Evolutionary conservation across 1,140 invertebrate genomes (phyloP).

Genomic region (Armadillidium nasatum): DNA sequence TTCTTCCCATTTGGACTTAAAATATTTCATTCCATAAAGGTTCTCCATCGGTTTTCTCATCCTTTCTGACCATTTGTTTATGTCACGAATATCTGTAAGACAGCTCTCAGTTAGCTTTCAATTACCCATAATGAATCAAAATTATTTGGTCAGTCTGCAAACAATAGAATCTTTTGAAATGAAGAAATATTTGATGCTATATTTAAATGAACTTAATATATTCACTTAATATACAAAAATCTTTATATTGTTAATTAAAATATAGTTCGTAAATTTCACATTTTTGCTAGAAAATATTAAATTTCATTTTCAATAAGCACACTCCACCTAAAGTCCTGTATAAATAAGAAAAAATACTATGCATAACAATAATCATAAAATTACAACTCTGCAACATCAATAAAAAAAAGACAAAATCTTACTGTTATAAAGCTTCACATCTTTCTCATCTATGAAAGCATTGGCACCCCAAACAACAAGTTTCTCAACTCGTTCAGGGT

Average conservation of each 20-base stretch:
- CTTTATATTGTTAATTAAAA: too few relatives aligned
- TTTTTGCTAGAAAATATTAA: too few relatives aligned
- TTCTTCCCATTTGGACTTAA: constrained; percentile 62
- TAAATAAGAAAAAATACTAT: too few relatives aligned
- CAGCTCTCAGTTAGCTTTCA: background rate
- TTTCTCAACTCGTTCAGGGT: constrained; percentile 63
- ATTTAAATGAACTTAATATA: too few relatives aligned
- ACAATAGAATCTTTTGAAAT: too few relatives aligned
- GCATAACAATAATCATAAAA: background rate
- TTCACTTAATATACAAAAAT: too few relatives aligned
- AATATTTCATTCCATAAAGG: constrained; percentile 69
- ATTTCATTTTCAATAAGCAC: too few relatives aligned
- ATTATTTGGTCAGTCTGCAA: too few relatives aligned
- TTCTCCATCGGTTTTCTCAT: constrained; percentile 68
- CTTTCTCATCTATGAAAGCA: constrained; percentile 64
- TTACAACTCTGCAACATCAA: background rate
- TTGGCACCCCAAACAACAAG: constrained; percentile 73
- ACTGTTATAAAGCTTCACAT: constrained; percentile 62
- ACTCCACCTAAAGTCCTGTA: too few relatives aligned
- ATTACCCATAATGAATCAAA: too few relatives aligned
- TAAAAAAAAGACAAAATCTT: constrained; percentile 31
- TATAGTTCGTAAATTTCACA: too few relatives aligned
- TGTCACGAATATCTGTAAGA: constrained; percentile 56
- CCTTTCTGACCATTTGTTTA: constrained; percentile 70
- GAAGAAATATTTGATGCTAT: too few relatives aligned